Base-by-base conservation (phyloP, 1,140 invertebrate genomes). In the Drosophila tsacasi region DNA sequence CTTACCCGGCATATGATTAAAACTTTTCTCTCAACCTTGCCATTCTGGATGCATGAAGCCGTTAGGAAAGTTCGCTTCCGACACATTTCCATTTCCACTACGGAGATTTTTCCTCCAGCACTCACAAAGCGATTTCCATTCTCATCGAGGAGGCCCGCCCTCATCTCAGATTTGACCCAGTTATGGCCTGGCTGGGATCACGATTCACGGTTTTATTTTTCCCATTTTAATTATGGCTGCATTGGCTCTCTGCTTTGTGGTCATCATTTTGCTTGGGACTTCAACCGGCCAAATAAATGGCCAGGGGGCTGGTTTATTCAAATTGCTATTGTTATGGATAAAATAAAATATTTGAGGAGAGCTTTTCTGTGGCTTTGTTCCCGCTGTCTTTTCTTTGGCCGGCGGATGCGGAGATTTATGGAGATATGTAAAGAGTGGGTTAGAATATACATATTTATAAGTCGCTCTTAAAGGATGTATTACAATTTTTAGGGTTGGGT, bases 121-220 rank as follows among this genome's bases (percentile, higher is more conserved):
- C 40, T 71, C 19, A 30, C 63, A 44, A 32, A 68, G 49, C 64
- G 40, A 57, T 71, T 66, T 42, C 46, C 69, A 71, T 81, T 79
- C 66, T 65, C 75, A 82, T 80, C 84, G 64, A 61, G 55, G 68
- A 61, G 60, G 59, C 74, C 68, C 52, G 49, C 66, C 79, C 65
- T 61, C 80, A 76, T 71, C 58, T 37, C 47, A 72, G 84, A 67
- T 89, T 83, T 86, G 81, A 86, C 83, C 83, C 76, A 86, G 52
- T 82, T 69, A 55, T 68, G 35, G 37, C 19, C 35, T 57, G 83
- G 35, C 74, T 50, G 64, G 65, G 54, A 81, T 87, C 76, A 86
- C 83, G 83, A 86, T 80, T 86, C 67, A 46, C 44, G 32, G 64
- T 71, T 75, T 78, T 59, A 66, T 63, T 75, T 81, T 77, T 63